phyloP scores from a whole-genome alignment of 1,140 invertebrate genomes.

The Lucilia sericata region DNA sequence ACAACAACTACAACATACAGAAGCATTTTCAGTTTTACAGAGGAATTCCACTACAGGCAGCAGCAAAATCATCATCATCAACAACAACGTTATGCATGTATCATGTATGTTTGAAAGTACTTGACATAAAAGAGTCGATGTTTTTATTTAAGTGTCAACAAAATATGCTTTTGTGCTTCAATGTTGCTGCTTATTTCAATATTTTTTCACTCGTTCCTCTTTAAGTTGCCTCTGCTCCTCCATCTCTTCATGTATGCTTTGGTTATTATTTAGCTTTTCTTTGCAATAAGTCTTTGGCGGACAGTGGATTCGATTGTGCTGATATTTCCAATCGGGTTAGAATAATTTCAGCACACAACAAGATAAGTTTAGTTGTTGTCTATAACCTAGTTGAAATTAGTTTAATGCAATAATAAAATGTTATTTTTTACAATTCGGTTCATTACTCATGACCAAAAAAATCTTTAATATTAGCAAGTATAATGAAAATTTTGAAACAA shows the following conservation, averaged over 20 bases:
- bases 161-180: slow-evolving; percentile 14
- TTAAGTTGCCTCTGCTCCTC: no score
- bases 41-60: not conserved
- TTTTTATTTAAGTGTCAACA: slow-evolving; percentile 19
- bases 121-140: slow-evolving; percentile 3
- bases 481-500: no score
- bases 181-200: slow-evolving; percentile 3
- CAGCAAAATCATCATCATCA: not conserved
- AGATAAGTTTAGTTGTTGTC: no score
- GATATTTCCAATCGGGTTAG: no score
- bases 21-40: not conserved
- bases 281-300: not conserved
- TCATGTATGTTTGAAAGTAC: not conserved
- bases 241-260: no score
- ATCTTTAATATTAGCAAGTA: no score
- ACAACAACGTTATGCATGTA: not conserved
- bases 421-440: no score
- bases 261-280: not conserved
- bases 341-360: no score
- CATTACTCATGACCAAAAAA: no score
- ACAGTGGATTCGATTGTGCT: no score
- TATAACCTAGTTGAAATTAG: no score
- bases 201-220: not conserved
- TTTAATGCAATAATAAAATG: no score
- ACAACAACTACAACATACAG: not conserved